Evolutionary conservation across 2,888 invertebrate genomes (phyloP).

Genomic region (Dexiosoma caninum): DNA sequence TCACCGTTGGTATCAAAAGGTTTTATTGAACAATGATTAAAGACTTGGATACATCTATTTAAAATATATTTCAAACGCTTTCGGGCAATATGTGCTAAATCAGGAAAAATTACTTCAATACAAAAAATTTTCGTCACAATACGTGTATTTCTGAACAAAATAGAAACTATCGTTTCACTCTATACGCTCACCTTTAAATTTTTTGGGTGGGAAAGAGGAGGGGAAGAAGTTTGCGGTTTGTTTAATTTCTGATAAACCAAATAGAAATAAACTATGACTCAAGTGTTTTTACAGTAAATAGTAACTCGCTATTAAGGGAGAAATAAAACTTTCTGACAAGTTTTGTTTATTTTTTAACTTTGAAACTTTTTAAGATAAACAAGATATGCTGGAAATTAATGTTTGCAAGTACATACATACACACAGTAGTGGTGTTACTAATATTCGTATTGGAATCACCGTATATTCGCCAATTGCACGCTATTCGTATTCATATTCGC

Average conservation of each 20-base stretch:
- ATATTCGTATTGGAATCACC: too few relatives aligned
- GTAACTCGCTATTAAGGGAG: neutral
- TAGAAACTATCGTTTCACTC: too few relatives aligned
- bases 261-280: conserved; percentile 40
- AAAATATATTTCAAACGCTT: neutral
- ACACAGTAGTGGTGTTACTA: neutral
- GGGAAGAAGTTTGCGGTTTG: conserved; percentile 4
- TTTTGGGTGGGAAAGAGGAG: too few relatives aligned
- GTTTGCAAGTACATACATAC: neutral
- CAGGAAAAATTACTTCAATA: too few relatives aligned
- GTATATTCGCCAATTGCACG: too few relatives aligned
- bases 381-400: neutral
- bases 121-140: neutral
- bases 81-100: too few relatives aligned
- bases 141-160: neutral
- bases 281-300: neutral
- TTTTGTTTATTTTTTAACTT: neutral
- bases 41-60: too few relatives aligned
- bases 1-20: conserved; percentile 64
- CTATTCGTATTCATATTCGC: too few relatives aligned
- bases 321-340: neutral
- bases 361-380: neutral
- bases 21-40: too few relatives aligned
- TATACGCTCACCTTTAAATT: too few relatives aligned
- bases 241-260: conserved; percentile 41